A percentile compares a stretch with the other conserved stretches of the same genome.
Evolutionary conservation across 2,113 vertebrate genomes (phyloP).

Genomic region (Capreolus pygargus): DNA sequence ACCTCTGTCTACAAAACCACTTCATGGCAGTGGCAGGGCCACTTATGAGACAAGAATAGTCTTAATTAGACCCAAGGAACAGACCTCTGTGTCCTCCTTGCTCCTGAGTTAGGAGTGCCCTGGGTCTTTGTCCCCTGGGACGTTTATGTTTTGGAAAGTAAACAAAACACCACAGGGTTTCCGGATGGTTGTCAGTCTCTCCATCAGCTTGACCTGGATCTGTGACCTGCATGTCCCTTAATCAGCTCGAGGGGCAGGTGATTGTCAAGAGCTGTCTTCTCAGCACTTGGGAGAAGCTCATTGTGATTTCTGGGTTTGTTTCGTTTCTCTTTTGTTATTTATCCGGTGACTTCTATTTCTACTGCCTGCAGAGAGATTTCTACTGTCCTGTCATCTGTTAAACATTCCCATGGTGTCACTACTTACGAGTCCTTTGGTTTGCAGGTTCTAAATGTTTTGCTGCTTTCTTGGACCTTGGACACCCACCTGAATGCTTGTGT

Average conservation of each 20-base stretch:
- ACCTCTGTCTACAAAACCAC: neutral
- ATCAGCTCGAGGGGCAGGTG: neutral
- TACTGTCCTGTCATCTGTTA: neutral
- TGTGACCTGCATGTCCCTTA: neutral
- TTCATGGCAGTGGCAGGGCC: neutral
- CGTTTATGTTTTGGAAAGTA: neutral
- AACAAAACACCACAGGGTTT: neutral
- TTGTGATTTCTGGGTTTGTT: neutral
- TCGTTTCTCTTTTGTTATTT: neutral
- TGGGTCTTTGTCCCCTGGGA: neutral
- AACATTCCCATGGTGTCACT: neutral
- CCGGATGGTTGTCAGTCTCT: neutral
- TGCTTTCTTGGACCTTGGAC: slow-evolving; percentile 13
- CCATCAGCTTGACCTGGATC: neutral
- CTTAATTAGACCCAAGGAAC: neutral
- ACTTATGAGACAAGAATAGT: neutral
- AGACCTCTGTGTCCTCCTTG: neutral
- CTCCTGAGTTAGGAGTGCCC: neutral
- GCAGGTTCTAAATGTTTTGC: neutral
- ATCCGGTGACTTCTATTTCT: too few relatives aligned
- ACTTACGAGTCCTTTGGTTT: neutral
- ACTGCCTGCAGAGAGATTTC: neutral
- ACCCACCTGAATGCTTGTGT: fast-evolving
- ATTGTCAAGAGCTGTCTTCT: neutral
- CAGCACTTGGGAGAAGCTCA: neutral